These are phyloP conservation scores for Lucilia cuprina DNA, from an alignment of 1,140 invertebrate genomes.

Conservation along the genomic window DNA sequence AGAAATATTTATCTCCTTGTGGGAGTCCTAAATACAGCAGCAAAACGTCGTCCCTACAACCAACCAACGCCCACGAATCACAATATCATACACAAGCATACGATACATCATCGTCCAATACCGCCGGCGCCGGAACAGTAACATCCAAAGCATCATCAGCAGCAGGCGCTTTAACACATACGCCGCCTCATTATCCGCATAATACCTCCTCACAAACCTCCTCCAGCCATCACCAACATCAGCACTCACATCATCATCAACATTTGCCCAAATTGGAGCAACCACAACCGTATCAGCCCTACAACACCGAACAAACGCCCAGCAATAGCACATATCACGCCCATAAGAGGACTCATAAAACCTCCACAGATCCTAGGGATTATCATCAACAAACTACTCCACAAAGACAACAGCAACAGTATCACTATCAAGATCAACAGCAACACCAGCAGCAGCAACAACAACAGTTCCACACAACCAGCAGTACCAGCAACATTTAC, in stretches of 20 bases:
- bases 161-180: background rate
- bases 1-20: slow-evolving; percentile 38
- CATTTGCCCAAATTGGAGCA: slow-evolving; percentile 46
- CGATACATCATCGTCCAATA: background rate
- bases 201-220: background rate
- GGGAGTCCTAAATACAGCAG: slow-evolving; percentile 49
- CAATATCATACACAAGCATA: slow-evolving; percentile 21
- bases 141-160: background rate
- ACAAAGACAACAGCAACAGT: slow-evolving; percentile 25
- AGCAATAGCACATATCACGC: background rate
- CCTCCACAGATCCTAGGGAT: background rate
- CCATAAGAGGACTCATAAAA: background rate
- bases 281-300: slow-evolving; percentile 40
- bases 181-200: background rate
- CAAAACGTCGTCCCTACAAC: slow-evolving; percentile 60
- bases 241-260: slow-evolving; percentile 42
- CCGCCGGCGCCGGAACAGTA: background rate
- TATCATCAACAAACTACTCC: background rate
- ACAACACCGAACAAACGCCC: background rate
- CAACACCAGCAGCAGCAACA: slow-evolving; percentile 39
- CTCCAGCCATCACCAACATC: background rate
- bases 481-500: slow-evolving; percentile 16
- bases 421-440: slow-evolving; percentile 39
- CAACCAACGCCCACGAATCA: background rate
- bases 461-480: slow-evolving; percentile 20